Evolutionary conservation across 2,113 vertebrate species (phyloP).

Genomic region (Platichthys flesus): DNA sequence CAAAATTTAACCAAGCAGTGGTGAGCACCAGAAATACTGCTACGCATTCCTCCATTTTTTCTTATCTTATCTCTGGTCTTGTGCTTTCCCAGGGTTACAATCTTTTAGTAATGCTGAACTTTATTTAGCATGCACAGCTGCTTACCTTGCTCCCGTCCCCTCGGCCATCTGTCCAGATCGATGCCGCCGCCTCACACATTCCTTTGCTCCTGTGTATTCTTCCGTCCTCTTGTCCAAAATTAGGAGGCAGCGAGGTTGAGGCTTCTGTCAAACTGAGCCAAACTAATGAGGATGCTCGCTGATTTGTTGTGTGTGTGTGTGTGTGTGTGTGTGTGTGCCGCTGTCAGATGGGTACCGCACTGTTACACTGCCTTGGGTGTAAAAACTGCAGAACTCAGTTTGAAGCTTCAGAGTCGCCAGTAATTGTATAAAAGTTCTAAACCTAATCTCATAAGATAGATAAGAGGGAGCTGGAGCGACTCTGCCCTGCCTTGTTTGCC

Average conservation of each 20-base stretch:
- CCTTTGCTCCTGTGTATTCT: conserved; percentile 27
- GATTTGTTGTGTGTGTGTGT: conserved; percentile 39
- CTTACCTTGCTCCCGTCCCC: conserved; percentile 53
- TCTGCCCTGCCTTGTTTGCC: conserved; percentile 19
- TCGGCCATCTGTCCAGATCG: conserved; percentile 62
- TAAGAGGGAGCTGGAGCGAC: conserved; percentile 34
- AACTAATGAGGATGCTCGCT: conserved; percentile 60
- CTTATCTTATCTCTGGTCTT: background rate
- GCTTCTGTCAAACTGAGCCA: conserved; percentile 65
- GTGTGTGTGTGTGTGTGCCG: too few species aligned
- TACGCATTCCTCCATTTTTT: background rate
- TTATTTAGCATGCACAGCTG: conserved; percentile 61
- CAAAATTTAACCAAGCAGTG: too few species aligned
- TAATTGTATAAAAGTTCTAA: conserved; percentile 58
- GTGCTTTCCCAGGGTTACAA: conserved; percentile 31
- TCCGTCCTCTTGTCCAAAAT: conserved; percentile 60
- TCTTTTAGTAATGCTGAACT: conserved; percentile 37
- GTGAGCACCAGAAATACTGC: too few species aligned
- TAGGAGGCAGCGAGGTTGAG: conserved; percentile 62
- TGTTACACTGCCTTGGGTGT: conserved; percentile 50
- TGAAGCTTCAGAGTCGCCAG: conserved; percentile 45
- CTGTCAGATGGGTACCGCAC: conserved; percentile 47
- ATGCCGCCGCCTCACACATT: conserved; percentile 26
- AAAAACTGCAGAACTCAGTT: conserved; percentile 57
- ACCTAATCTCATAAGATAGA: conserved; percentile 57